Evolutionary conservation across 23 tunicate genomes (phyloP).

Genomic region (Ciona savignyi): DNA sequence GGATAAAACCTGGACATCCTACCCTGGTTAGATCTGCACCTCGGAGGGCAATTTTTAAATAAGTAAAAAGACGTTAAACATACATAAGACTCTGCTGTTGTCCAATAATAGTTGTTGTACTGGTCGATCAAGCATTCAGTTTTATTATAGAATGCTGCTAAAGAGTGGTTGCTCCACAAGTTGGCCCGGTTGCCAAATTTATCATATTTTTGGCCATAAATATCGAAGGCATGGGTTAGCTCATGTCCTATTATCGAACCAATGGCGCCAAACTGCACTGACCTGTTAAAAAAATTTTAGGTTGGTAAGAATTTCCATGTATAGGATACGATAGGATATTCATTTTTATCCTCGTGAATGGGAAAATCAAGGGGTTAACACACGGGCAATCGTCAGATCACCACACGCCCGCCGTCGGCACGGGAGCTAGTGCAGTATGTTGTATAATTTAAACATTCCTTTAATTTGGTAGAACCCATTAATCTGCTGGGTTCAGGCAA

Average conservation of each 20-base stretch:
- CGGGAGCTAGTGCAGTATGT: too few species aligned
- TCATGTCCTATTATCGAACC: slow-evolving; percentile 96
- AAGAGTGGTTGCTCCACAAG: slow-evolving; percentile 68
- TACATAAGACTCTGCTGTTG: slow-evolving; percentile 44
- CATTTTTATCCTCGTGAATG: not conserved
- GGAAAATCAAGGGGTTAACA: not conserved
- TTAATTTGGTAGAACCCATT: too few species aligned
- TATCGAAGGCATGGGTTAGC: slow-evolving; percentile 87
- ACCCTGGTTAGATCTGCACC: too few species aligned
- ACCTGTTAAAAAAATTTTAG: slow-evolving; percentile 6
- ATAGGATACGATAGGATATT: not conserved
- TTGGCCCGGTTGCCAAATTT: slow-evolving; percentile 46
- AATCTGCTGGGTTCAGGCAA: too few species aligned
- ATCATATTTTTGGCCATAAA: slow-evolving; percentile 52
- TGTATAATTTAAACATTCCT: too few species aligned
- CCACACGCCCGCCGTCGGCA: too few species aligned
- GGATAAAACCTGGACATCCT: too few species aligned
- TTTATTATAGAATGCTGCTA: slow-evolving; percentile 29
- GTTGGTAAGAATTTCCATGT: too few species aligned
- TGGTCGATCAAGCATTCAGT: slow-evolving; percentile 55
- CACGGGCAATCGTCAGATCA: not conserved
- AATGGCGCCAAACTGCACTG: slow-evolving; percentile 78
- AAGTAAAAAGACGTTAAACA: too few species aligned
- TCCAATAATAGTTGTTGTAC: slow-evolving; percentile 44
- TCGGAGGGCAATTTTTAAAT: too few species aligned